phyloP scores from a whole-genome alignment of 2,797 vertebrate species.

The Falco naumanni region DNA sequence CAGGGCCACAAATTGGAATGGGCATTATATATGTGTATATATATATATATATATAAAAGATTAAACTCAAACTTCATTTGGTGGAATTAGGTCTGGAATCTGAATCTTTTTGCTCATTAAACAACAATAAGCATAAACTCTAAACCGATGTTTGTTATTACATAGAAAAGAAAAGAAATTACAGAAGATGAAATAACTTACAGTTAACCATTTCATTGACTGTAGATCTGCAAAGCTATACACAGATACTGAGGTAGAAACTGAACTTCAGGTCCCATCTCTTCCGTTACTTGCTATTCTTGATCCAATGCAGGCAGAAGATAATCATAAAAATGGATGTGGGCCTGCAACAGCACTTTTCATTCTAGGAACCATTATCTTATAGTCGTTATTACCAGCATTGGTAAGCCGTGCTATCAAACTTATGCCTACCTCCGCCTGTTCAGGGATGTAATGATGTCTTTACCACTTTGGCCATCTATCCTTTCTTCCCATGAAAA shows the following conservation, averaged over 20 bases:
- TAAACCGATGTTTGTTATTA: not conserved
- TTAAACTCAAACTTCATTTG: not conserved
- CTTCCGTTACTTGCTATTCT: not conserved
- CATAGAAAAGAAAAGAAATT: not conserved
- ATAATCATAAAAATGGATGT: not conserved
- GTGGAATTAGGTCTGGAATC: not conserved
- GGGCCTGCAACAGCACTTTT: not conserved
- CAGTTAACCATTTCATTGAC: not conserved
- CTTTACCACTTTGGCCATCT: not conserved
- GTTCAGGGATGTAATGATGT: not conserved
- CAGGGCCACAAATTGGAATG: not conserved
- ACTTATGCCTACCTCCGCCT: not conserved
- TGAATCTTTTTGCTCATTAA: not conserved
- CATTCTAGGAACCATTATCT: not conserved
- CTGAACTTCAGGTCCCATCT: rapidly evolving
- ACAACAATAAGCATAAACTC: not conserved
- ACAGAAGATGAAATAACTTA: not conserved
- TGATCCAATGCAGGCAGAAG: not conserved
- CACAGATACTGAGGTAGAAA: not conserved
- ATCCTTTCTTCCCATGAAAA: not conserved
- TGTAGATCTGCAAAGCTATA: not conserved
- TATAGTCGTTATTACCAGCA: not conserved
- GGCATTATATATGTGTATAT: not conserved
- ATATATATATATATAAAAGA: not conserved
- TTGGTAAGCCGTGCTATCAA: not conserved